Evolutionary conservation across 1,140 invertebrate genomes (phyloP).

Genomic region (Pomacea maculata): DNA sequence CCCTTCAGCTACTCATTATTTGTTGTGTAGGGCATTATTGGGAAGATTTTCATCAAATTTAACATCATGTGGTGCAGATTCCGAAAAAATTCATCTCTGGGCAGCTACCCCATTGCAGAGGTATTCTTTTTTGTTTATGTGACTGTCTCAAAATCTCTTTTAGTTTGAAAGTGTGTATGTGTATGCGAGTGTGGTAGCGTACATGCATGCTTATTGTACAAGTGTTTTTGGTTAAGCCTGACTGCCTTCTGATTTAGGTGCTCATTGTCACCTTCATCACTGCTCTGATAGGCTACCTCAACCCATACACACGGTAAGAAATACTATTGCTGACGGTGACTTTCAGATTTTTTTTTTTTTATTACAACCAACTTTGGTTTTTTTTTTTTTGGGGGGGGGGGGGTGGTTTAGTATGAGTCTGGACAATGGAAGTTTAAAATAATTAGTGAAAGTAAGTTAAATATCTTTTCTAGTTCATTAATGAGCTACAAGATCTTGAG

Average conservation of each 20-base stretch:
- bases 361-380: no score
- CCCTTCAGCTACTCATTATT: neutral
- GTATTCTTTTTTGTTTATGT: slow-evolving; percentile 52
- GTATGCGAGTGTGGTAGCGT: neutral
- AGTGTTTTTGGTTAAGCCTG: no score
- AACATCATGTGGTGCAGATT: slow-evolving; percentile 96
- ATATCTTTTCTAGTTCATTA: no score
- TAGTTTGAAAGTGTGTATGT: neutral
- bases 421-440: no score
- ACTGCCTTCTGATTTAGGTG: slow-evolving; percentile 69
- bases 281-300: slow-evolving; percentile 93
- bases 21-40: slow-evolving; percentile 85
- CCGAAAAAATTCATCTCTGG: slow-evolving; percentile 91
- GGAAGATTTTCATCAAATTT: slow-evolving; percentile 94
- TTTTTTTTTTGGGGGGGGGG: no score
- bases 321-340: neutral
- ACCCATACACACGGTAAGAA: slow-evolving; percentile 80
- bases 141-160: neutral
- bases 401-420: no score
- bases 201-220: no score
- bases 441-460: no score
- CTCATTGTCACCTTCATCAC: slow-evolving; percentile 93
- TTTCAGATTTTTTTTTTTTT: neutral
- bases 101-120: slow-evolving; percentile 97
- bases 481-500: no score